Percentiles rank a stretch among this genome's conserved stretches.
phyloP scores from a whole-genome alignment of 2,797 vertebrate genomes.

The Alcedo quadribrachys region DNA sequence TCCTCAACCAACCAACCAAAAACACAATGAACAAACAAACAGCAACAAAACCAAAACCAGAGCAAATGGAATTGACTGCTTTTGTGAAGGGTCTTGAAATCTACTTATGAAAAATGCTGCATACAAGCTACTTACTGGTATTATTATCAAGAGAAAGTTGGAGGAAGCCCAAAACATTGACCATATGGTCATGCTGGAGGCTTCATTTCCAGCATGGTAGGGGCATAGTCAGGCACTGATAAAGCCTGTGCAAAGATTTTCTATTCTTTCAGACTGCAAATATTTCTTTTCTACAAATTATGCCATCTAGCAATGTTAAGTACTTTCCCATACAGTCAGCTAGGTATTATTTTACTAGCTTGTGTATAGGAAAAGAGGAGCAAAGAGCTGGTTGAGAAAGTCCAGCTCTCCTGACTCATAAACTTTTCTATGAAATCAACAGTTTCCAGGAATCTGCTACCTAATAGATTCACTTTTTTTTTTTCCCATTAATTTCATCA shows the following conservation, averaged over 20 bases:
- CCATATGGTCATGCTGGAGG: neutral
- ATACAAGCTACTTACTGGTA: neutral
- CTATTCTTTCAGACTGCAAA: neutral
- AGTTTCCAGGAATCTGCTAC: neutral
- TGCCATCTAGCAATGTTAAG: neutral
- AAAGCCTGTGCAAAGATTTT: neutral
- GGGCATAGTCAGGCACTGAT: neutral
- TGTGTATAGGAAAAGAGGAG: neutral
- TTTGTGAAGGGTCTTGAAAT: conserved; percentile 3
- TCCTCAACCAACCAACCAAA: neutral
- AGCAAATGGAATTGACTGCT: neutral
- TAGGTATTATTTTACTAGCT: neutral
- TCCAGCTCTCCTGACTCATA: neutral
- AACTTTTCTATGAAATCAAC: neutral
- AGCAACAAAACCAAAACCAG: neutral
- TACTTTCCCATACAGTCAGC: neutral
- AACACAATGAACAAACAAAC: neutral
- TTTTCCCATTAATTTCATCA: neutral
- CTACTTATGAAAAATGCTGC: neutral
- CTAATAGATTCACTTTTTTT: neutral
- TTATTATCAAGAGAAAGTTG: neutral
- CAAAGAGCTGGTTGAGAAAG: neutral
- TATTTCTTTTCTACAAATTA: neutral
- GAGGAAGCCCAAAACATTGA: neutral
- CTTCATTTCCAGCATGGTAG: neutral